These are phyloP conservation scores for Xenotilapia longispinis DNA, from an alignment of 2,113 vertebrate species.

Conservation along the genomic window DNA sequence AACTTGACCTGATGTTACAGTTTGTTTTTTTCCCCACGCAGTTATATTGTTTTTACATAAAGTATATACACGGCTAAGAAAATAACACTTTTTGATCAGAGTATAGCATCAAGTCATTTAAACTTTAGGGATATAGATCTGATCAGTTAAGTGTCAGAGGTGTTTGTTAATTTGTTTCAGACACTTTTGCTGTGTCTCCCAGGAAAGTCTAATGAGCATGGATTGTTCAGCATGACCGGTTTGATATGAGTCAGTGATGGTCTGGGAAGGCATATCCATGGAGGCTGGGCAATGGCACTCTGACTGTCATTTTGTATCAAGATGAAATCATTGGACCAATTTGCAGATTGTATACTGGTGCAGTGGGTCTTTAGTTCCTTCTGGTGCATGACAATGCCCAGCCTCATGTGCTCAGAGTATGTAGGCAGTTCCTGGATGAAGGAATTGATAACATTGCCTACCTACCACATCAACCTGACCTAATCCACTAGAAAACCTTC, in stretches of 20 bases:
- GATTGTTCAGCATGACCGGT: not conserved
- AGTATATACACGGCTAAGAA: not conserved
- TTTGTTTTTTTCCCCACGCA: rapidly evolving
- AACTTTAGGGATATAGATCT: not conserved
- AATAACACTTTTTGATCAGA: not conserved
- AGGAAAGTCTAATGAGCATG: not conserved
- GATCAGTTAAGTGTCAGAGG: rapidly evolving
- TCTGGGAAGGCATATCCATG: not conserved
- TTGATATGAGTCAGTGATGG: not conserved
- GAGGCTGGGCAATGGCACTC: not conserved
- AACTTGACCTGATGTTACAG: not conserved
- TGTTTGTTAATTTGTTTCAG: not conserved
- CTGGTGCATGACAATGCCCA: not conserved
- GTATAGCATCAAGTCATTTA: not conserved
- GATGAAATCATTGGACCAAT: not conserved
- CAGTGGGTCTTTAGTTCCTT: not conserved
- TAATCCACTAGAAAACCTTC: not conserved
- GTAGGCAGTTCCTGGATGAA: not conserved
- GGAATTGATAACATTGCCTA: not conserved
- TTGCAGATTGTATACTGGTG: not conserved
- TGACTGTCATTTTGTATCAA: not conserved
- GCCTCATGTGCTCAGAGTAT: not conserved
- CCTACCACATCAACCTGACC: not conserved
- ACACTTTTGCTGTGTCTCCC: not conserved
- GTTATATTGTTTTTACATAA: not conserved